phyloP scores from a whole-genome alignment of 2,797 vertebrate genomes.

The Manis pentadactyla region DNA sequence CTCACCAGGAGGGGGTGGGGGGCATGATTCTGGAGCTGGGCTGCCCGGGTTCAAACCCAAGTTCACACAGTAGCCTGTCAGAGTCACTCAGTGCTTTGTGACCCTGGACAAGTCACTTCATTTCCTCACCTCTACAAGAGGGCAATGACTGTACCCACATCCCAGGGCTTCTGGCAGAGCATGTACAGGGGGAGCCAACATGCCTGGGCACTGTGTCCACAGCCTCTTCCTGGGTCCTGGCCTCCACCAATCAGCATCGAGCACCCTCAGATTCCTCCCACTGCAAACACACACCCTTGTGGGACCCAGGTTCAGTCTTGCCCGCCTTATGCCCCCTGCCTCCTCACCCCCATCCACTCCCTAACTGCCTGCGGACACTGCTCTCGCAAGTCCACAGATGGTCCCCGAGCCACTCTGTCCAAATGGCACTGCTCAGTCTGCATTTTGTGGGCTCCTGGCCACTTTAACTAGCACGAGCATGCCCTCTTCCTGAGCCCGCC shows the following conservation, averaged over 20 bases:
- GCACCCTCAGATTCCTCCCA: neutral
- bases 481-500: fast-evolving
- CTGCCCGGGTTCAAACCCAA: neutral
- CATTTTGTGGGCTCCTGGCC: neutral
- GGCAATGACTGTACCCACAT: too few relatives aligned
- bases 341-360: fast-evolving
- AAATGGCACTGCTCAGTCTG: neutral
- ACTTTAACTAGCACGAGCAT: neutral
- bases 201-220: fast-evolving
- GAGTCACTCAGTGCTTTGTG: neutral
- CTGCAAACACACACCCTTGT: neutral
- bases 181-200: neutral
- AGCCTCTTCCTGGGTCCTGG: neutral
- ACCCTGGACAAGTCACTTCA: neutral
- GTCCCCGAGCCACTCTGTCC: neutral
- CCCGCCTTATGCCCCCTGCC: neutral
- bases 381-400: neutral
- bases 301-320: neutral
- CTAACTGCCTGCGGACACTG: fast-evolving
- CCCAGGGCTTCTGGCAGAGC: neutral
- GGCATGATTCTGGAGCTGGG: neutral
- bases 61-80: neutral
- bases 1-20: neutral
- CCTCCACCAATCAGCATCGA: neutral
- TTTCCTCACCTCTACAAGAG: neutral